Percentiles rank a stretch among this genome's conserved stretches.
phyloP scores from a whole-genome alignment of 2,888 invertebrate genomes.

The Hybos culiciformis region DNA sequence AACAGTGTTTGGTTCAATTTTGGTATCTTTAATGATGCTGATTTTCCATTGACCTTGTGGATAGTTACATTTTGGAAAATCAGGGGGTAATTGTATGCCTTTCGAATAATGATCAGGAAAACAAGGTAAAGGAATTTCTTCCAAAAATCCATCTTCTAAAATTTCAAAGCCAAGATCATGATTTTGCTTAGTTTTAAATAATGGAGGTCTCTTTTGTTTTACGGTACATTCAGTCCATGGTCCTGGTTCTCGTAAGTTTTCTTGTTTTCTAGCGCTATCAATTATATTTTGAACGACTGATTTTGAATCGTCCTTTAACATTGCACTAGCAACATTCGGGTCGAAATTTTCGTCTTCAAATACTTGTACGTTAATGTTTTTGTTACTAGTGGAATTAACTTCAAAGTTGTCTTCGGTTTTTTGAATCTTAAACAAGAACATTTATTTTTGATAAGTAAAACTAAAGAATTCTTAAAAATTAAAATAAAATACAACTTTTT shows the following conservation, averaged over 20 bases:
- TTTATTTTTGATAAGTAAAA: too few relatives aligned
- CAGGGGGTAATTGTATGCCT: slow-evolving; percentile 15
- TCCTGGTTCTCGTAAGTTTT: slow-evolving; percentile 56
- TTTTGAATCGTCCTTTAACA: slow-evolving; percentile 5
- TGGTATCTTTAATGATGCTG: slow-evolving; percentile 26
- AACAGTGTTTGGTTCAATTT: slow-evolving; percentile 17
- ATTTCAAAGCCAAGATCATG: slow-evolving; percentile 24
- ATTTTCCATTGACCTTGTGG: slow-evolving; percentile 25
- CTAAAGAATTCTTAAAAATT: too few relatives aligned
- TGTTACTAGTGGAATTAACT: not conserved
- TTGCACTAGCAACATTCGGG: slow-evolving; percentile 18
- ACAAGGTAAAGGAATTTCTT: not conserved
- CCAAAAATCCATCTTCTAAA: slow-evolving; percentile 23
- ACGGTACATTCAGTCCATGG: slow-evolving; percentile 45
- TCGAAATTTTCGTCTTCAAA: slow-evolving; percentile 27
- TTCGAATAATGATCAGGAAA: slow-evolving; percentile 2
- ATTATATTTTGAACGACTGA: slow-evolving; percentile 39
- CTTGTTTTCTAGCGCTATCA: slow-evolving; percentile 44
- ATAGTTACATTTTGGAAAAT: slow-evolving; percentile 22
- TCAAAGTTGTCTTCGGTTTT: slow-evolving; percentile 35
- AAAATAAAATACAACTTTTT: too few relatives aligned
- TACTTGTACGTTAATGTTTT: slow-evolving; percentile 39
- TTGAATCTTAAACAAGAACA: slow-evolving; percentile 3
- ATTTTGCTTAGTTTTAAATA: slow-evolving; percentile 15
- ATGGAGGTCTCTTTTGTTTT: slow-evolving; percentile 24